Evolutionary conservation across 2,888 invertebrate genomes (phyloP), one percentile per base, ranked within the genome.

Genomic region (Omphaloscelis lunosa): DNA sequence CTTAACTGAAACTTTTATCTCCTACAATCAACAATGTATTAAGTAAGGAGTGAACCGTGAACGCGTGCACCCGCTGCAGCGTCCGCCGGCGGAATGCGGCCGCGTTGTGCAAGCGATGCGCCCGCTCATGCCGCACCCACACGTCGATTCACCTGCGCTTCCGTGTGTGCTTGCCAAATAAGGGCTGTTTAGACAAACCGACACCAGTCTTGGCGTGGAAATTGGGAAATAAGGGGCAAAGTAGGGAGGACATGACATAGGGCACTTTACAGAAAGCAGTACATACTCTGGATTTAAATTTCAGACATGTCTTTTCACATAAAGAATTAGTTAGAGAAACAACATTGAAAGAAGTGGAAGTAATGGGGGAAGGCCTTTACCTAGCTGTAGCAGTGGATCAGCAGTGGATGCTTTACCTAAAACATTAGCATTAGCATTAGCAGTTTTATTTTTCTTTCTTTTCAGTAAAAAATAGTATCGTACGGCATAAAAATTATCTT

Each of bases 41-140:
- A 39, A 51, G 29, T 12, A 39, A 39, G 39, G 20, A 69, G 48
- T 39, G 72, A 75, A 74, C 84, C 85, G 41, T 62, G 68, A 78
- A 79, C 82, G 87, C 93, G 93, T 92, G 89, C 90, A 86, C 77
- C 66, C 86, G 83, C 84, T 79, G 61, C 90, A 80, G 89, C 87
- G 90, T 86, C 86, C 88, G 87, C 72, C 86, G 88, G 75, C 88
- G 94, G 94, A 94, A 95, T 94, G 94, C 94, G 95, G 94, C 89
- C 94, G 81, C 63, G 91, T 94, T 93, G 93, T 90, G 93, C 91
- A 94, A 94, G 90, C 89, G 93, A 93, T 93, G 93, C 91, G 90
- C 91, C 72, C 85, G 92, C 90, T 86, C 89, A 86, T 58, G 88
- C 91, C 93, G 92, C 93, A 92, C 93, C 93, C 89, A 90, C 90